Base-by-base conservation (phyloP, 2,113 vertebrate species). In the Pseudopodoces humilis region DNA sequence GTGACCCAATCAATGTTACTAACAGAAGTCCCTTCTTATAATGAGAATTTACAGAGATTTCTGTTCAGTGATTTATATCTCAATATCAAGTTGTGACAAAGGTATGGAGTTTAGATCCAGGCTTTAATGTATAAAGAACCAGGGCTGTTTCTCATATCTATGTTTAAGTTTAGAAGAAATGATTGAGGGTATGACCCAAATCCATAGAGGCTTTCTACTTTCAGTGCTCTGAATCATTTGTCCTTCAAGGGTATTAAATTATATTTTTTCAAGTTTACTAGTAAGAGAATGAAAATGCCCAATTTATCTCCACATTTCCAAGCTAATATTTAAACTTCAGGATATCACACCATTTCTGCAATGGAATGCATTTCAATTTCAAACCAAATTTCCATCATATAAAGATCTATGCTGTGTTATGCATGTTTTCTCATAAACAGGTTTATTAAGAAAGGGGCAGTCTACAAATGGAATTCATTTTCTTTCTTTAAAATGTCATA, bases 231-330 rank as follows among this genome's bases (percentile, higher is more conserved):
- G 85, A 85, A 87, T 74, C 53, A 52, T 71, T 82, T 77, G 70
- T 96, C 80, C 86, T 95, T 97, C 79, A 94, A 94, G 86, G 83
- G 67, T 37, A 69, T 75, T 83, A 78, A 33, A 69, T 82, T 95
- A 96, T 93, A 94, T 94, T 95, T 94, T 92, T 85, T 69, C 47
- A 90, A 94, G 60, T 87, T 64, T 83, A 49, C 76, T 35, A 72
- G n/a, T 24, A 30, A 72, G 47, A 63, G 82, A 85, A 65, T 58
- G 44, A 77, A 90, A 96, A 92, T 58, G 63, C 11, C 49, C 47
- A 43, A 96, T 92, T 94, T 94, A 81, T 89, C 97, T 94, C 90
- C 71, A 35, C 62, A 88, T 92, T 96, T 96, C 55, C 79, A 83
- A 79, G 78, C 50, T 87, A 59, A 31, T 63, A 82, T 92, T 96